Evolutionary conservation across 1,140 invertebrate species (phyloP).

Genomic region (Micrasema minimum): DNA sequence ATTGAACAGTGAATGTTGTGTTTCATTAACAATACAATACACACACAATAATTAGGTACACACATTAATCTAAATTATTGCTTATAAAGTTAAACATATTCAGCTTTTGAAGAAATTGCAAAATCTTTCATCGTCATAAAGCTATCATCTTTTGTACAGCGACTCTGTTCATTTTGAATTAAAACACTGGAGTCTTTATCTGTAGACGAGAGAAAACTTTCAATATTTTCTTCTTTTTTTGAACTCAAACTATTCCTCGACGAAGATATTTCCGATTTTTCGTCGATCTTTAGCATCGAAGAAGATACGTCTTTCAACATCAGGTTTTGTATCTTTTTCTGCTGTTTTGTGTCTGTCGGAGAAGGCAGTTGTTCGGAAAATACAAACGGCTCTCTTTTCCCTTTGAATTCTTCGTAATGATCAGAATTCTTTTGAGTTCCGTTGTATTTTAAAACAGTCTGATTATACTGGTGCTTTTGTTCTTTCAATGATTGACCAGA

Average conservation of each 20-base stretch:
- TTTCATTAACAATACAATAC: no score
- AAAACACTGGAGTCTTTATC: no score
- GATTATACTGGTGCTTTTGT: constrained; percentile 50
- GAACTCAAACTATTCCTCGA: constrained; percentile 15
- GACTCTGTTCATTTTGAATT: no score
- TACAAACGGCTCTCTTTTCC: constrained; percentile 34
- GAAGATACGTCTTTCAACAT: constrained; percentile 40
- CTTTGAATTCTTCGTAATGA: constrained; percentile 35
- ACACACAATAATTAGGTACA: no score
- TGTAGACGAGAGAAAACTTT: no score
- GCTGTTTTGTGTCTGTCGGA: constrained; percentile 45
- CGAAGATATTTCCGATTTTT: neutral
- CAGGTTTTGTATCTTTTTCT: constrained; percentile 45
- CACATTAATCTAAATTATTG: neutral
- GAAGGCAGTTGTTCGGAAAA: constrained; percentile 42
- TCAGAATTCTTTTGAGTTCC: constrained; percentile 22
- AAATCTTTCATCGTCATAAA: no score
- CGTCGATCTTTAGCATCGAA: constrained; percentile 35
- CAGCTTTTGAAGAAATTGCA: constrained; percentile 10
- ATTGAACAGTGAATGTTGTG: no score
- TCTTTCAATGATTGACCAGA: constrained; percentile 45
- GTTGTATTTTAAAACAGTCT: constrained; percentile 40
- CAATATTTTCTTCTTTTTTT: constrained; percentile 7
- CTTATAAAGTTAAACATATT: constrained; percentile 16
- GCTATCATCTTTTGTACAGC: no score